A percentile compares a stretch with the other conserved stretches of the same genome.
Conservation (phyloP, 1,140 invertebrate genomes). For the Leptinotarsa lineolata region DNA sequence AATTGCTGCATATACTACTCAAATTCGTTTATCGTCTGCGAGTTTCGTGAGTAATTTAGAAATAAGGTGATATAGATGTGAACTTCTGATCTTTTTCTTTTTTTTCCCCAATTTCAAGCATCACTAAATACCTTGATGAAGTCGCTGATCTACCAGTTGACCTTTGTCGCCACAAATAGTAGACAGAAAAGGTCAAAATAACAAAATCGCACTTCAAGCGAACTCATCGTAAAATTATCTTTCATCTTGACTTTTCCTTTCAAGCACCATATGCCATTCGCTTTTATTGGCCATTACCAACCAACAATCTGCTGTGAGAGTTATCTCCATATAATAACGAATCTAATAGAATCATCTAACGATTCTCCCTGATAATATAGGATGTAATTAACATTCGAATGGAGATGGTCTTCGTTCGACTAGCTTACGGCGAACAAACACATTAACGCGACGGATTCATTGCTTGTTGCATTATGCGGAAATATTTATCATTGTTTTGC, state of each 20-base stretch:
- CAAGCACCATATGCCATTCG: not conserved
- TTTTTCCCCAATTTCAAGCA: too few relatives aligned
- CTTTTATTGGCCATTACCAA: not conserved
- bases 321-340: not conserved
- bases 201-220: too few relatives aligned
- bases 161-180: too few relatives aligned
- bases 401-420: not conserved
- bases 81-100: too few relatives aligned
- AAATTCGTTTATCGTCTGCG: too few relatives aligned
- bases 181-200: too few relatives aligned
- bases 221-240: too few relatives aligned
- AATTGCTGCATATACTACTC: too few relatives aligned
- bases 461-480: slow-evolving; percentile 1
- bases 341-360: slow-evolving; percentile 1
- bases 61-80: too few relatives aligned
- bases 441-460: not conserved
- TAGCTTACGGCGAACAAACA: not conserved
- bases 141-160: too few relatives aligned
- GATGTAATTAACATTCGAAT: slow-evolving; percentile 1
- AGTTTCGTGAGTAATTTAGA: too few relatives aligned
- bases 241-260: not conserved
- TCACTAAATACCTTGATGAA: too few relatives aligned
- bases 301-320: not conserved
- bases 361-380: not conserved
- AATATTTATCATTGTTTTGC: not conserved